Evolutionary conservation across 2,888 invertebrate genomes (phyloP).

Genomic region (Tachina grossa): DNA sequence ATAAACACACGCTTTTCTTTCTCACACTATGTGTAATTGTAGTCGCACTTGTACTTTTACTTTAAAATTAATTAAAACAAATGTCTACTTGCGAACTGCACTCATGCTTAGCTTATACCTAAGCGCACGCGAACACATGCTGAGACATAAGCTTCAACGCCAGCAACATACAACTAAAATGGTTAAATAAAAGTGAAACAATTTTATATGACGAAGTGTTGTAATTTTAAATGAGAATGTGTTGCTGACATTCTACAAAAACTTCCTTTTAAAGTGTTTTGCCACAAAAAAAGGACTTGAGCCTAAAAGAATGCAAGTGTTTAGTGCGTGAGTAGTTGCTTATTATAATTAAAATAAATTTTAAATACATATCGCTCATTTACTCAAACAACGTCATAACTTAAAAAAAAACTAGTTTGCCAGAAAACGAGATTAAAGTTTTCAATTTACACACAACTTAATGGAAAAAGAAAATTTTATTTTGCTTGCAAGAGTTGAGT

Average conservation of each 20-base stretch:
- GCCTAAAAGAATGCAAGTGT: constrained; percentile 60
- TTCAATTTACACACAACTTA: too few species aligned
- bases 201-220: background rate
- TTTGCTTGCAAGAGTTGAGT: too few species aligned
- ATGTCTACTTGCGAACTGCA: background rate
- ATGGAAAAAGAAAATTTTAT: too few species aligned
- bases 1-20: constrained; percentile 37
- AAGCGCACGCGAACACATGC: background rate
- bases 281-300: constrained; percentile 28
- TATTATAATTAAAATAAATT: constrained; percentile 12
- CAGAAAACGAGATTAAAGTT: too few species aligned
- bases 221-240: constrained; percentile 17
- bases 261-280: constrained; percentile 47
- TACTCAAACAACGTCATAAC: too few species aligned
- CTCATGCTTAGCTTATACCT: background rate
- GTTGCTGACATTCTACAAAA: constrained; percentile 12
- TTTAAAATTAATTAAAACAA: constrained; percentile 40
- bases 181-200: constrained; percentile 52
- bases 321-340: constrained; percentile 52
- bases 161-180: background rate
- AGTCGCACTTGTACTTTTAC: constrained; percentile 36
- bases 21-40: constrained; percentile 51
- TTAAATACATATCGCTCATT: background rate
- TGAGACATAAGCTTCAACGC: background rate
- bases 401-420: too few species aligned